A percentile compares a stretch with the other conserved stretches of the same genome.
phyloP scores from a whole-genome alignment of 2,797 vertebrate species.

The Darevskia nairensis region DNA sequence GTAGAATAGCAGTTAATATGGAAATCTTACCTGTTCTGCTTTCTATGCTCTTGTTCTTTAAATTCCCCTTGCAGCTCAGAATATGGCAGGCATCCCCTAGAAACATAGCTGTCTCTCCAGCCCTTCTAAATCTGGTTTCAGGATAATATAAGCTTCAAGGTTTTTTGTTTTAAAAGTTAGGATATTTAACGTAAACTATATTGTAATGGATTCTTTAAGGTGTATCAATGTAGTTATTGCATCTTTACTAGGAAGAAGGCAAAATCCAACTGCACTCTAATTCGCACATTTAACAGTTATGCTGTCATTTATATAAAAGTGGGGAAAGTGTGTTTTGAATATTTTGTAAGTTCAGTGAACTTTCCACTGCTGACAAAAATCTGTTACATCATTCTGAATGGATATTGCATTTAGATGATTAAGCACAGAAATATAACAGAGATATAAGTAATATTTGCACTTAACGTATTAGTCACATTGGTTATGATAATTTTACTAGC shows the following conservation, averaged over 20 bases:
- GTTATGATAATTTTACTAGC: too few species aligned
- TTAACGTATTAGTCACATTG: too few species aligned
- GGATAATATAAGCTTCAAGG: background rate
- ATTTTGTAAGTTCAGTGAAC: background rate
- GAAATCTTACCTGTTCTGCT: background rate
- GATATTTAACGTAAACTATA: background rate
- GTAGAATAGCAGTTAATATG: background rate
- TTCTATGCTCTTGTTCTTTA: background rate
- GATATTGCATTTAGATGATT: slow-evolving; percentile 14
- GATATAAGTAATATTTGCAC: background rate
- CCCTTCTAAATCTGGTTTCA: background rate
- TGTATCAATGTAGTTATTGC: background rate
- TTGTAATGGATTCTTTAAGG: background rate
- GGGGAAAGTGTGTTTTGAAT: too few species aligned
- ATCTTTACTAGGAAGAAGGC: background rate
- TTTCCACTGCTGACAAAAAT: slow-evolving; percentile 11
- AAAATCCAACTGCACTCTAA: background rate
- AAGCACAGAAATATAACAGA: background rate
- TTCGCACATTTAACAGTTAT: slow-evolving; percentile 1
- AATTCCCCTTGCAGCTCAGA: background rate
- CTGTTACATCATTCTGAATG: slow-evolving; percentile 37
- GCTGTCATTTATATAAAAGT: background rate
- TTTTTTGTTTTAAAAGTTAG: background rate
- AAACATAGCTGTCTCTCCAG: background rate
- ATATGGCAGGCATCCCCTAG: background rate